Evolutionary conservation across 2,888 invertebrate genomes (phyloP).

Genomic region (Heterodera filipjevi): DNA sequence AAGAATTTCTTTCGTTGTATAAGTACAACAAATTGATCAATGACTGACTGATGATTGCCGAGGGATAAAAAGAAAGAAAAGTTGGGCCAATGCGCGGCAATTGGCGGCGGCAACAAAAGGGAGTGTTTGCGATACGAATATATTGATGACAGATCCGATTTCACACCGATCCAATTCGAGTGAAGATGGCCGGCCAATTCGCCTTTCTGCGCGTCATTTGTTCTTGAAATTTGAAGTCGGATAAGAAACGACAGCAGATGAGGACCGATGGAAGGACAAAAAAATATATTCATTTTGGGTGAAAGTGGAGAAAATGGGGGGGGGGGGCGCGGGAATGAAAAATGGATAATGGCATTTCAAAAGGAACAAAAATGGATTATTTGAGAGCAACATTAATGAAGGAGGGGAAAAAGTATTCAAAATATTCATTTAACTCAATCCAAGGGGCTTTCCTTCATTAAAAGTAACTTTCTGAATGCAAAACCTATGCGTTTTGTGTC

Average conservation of each 20-base stretch:
- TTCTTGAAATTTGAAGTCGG: constrained; percentile 6
- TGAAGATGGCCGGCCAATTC: background rate
- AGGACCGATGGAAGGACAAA: background rate
- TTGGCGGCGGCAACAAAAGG: background rate
- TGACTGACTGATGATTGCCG: too few relatives aligned
- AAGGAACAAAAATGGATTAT: too few relatives aligned
- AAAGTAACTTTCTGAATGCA: background rate
- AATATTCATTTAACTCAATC: too few relatives aligned
- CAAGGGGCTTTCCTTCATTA: too few relatives aligned
- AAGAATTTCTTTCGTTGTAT: too few relatives aligned
- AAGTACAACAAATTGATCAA: too few relatives aligned
- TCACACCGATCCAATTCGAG: background rate
- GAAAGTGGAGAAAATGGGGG: too few relatives aligned
- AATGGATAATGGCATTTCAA: too few relatives aligned
- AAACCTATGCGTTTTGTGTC: background rate
- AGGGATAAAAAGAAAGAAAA: too few relatives aligned
- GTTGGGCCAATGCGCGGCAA: background rate
- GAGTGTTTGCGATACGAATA: constrained; percentile 2
- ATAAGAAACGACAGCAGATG: background rate
- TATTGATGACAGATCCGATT: constrained; percentile 10
- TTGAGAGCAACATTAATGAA: too few relatives aligned
- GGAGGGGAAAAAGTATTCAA: too few relatives aligned
- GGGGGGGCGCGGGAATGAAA: too few relatives aligned
- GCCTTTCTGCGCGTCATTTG: background rate
- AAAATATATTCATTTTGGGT: background rate